phyloP scores from a whole-genome alignment of 1,140 invertebrate species.

The Bombus terrestris region DNA sequence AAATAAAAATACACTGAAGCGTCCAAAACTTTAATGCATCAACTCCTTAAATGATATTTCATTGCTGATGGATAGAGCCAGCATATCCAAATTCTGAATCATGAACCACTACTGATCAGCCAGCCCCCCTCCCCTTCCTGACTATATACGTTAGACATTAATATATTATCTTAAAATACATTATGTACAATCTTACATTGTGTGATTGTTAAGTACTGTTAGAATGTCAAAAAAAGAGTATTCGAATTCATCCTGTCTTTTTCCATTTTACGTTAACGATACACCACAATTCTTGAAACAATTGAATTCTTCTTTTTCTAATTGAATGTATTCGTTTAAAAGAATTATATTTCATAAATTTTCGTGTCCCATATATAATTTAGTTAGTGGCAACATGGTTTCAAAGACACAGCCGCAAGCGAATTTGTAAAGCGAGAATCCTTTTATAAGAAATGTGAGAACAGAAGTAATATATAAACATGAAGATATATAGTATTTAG shows the following conservation, averaged over 20 bases:
- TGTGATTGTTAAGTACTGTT: conserved; percentile 49
- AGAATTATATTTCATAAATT: conserved; percentile 35
- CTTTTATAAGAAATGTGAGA: conserved; percentile 45
- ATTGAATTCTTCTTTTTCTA: neutral
- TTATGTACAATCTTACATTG: conserved; percentile 62
- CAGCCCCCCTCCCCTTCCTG: conserved; percentile 50
- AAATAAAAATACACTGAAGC: conserved; percentile 77
- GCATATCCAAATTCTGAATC: conserved; percentile 57
- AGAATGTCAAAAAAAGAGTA: conserved; percentile 8
- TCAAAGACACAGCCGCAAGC: conserved; percentile 42
- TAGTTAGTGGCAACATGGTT: conserved; percentile 55
- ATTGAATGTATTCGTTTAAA: conserved; percentile 13
- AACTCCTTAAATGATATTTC: conserved; percentile 68
- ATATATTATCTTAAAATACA: conserved; percentile 63
- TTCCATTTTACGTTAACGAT: neutral
- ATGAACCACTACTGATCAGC: conserved; percentile 66
- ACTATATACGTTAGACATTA: conserved; percentile 54
- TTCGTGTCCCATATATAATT: conserved; percentile 46
- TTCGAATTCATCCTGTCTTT: conserved; percentile 3
- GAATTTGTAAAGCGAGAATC: conserved; percentile 44
- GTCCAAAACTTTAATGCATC: conserved; percentile 68
- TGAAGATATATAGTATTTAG: conserved; percentile 14
- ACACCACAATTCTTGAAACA: conserved; percentile 6
- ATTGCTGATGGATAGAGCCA: conserved; percentile 61
- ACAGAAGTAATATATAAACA: conserved; percentile 31